These are phyloP conservation scores for Tetragonula carbonaria DNA, from an alignment of 2,888 invertebrate species.

Conservation along the genomic window DNA sequence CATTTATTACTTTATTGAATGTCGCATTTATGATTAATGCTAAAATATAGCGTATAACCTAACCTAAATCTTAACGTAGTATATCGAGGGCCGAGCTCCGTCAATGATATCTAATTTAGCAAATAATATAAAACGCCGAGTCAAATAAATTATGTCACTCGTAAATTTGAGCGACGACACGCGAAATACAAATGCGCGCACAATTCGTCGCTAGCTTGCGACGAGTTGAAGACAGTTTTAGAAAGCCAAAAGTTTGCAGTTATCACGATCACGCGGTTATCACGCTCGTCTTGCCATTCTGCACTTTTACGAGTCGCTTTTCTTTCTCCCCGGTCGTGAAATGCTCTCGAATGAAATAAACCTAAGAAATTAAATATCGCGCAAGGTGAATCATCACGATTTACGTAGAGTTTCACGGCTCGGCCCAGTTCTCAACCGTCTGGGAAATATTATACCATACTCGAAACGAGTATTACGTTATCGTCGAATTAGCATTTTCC, in stretches of 20 bases:
- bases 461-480: background rate
- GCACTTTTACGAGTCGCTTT: conserved; percentile 23
- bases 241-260: conserved; percentile 56
- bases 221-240: conserved; percentile 56
- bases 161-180: conserved; percentile 38
- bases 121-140: conserved; percentile 38
- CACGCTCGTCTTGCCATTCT: conserved; percentile 38
- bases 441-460: background rate
- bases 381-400: background rate
- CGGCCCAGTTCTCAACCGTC: background rate
- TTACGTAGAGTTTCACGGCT: background rate
- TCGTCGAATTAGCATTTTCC: conserved; percentile 6
- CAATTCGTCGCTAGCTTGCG: conserved; percentile 51
- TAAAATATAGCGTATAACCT: too few relatives aligned
- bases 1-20: too few relatives aligned
- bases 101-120: conserved; percentile 9
- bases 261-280: conserved; percentile 62
- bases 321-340: conserved; percentile 3
- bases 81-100: background rate
- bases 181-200: conserved; percentile 17
- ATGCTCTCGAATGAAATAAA: conserved; percentile 17
- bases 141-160: conserved; percentile 47
- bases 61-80: too few relatives aligned
- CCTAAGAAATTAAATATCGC: background rate
- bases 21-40: too few relatives aligned